Evolutionary conservation across 2,113 vertebrate genomes (phyloP).

Genomic region (Epinephelus fuscoguttatus): DNA sequence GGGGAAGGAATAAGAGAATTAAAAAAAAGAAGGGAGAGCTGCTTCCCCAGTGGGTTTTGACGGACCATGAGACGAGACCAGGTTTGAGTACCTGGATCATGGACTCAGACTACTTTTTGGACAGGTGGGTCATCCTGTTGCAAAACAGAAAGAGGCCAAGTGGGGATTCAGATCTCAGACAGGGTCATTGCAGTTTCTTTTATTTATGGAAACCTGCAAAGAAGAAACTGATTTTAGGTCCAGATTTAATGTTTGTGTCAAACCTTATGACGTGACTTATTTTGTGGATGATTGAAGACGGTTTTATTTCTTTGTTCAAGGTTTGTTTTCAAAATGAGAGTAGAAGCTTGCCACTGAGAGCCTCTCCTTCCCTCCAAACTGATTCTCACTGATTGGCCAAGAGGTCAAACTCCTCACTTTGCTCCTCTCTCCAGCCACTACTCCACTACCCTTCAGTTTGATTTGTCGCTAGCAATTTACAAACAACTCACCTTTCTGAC

Average conservation of each 20-base stretch:
- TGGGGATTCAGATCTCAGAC: conserved; percentile 11
- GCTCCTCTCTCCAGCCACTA: conserved; percentile 13
- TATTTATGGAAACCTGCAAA: conserved; percentile 29
- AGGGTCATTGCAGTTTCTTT: conserved; percentile 1
- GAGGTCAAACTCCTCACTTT: conserved; percentile 50
- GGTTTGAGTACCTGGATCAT: conserved; percentile 41
- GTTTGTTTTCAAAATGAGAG: conserved; percentile 31
- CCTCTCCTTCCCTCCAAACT: conserved; percentile 25
- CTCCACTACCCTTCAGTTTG: conserved; percentile 9
- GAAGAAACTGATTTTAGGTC: conserved; percentile 4
- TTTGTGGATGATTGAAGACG: conserved; percentile 20
- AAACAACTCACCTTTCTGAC: conserved; percentile 27
- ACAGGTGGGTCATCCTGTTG: conserved; percentile 43
- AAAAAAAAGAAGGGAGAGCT: conserved; percentile 21
- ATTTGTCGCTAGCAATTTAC: conserved; percentile 27
- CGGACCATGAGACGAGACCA: conserved; percentile 50
- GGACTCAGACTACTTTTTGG: conserved; percentile 50
- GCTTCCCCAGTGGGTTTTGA: conserved; percentile 51
- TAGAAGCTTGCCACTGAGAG: conserved; percentile 4
- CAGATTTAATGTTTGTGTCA: conserved; percentile 11
- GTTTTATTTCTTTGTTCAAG: conserved; percentile 6
- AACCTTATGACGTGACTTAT: conserved; percentile 1
- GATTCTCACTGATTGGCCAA: conserved; percentile 59
- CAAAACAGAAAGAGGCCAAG: conserved; percentile 25
- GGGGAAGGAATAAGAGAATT: conserved; percentile 30